phyloP scores from a whole-genome alignment of 2,888 invertebrate genomes.

The Philonicus albiceps region DNA sequence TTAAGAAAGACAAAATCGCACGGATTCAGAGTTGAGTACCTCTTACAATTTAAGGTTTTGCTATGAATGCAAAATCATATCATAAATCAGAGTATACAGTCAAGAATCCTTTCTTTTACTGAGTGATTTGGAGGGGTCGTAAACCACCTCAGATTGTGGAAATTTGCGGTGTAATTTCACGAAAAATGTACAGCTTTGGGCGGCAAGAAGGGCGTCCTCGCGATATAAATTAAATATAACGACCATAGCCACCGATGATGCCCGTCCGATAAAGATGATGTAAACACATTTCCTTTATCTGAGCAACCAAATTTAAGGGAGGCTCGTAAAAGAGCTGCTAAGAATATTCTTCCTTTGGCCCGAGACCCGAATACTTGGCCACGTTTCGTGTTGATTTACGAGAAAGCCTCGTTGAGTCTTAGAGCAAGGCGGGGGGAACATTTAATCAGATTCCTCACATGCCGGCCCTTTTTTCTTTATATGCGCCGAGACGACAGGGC shows the following conservation, averaged over 20 bases:
- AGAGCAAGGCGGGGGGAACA: background rate
- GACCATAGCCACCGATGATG: slow-evolving; percentile 16
- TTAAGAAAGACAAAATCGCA: background rate
- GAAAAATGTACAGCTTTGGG: background rate
- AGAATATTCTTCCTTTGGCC: background rate
- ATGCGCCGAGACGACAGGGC: slow-evolving; percentile 29
- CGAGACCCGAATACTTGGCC: background rate
- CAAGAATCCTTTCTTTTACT: background rate
- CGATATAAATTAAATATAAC: slow-evolving; percentile 10
- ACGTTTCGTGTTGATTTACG: background rate
- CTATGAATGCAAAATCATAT: background rate
- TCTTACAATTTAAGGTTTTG: background rate
- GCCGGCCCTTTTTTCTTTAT: background rate
- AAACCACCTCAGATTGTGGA: background rate
- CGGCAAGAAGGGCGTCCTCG: background rate
- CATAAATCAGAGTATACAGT: background rate
- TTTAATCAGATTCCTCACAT: slow-evolving; percentile 23
- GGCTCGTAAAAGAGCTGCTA: slow-evolving; percentile 5
- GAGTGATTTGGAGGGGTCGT: background rate
- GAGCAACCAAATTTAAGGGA: background rate
- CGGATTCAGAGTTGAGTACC: too few species aligned
- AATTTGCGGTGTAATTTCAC: background rate
- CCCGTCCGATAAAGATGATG: slow-evolving; percentile 23
- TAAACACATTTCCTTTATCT: slow-evolving; percentile 27
- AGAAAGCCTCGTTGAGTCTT: background rate